These are phyloP conservation scores for Brachyopa scutellaris DNA, from an alignment of 2,888 invertebrate genomes.

Conservation along the genomic window DNA sequence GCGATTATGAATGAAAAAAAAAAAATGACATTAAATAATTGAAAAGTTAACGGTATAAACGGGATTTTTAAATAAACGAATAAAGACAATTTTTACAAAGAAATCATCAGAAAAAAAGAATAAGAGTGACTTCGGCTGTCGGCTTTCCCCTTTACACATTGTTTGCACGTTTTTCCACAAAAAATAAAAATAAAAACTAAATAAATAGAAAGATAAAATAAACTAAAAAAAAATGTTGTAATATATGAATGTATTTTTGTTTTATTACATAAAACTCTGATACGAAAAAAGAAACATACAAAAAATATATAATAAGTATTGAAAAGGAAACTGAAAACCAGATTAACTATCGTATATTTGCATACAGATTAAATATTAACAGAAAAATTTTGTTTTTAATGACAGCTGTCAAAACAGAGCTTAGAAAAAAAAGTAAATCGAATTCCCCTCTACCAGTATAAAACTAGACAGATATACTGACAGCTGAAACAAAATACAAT, in stretches of 20 bases:
- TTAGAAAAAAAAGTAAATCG: too few species aligned
- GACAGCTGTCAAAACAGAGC: too few species aligned
- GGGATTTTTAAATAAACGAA: constrained; percentile 55
- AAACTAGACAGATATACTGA: too few species aligned
- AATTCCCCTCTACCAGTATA: too few species aligned
- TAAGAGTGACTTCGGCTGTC: constrained; percentile 79
- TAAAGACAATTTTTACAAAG: constrained; percentile 39
- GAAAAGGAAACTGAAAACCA: constrained; percentile 56
- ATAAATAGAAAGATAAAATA: constrained; percentile 74
- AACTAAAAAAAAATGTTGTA: constrained; percentile 74
- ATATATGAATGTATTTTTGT: too few species aligned
- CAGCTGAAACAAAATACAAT: too few species aligned
- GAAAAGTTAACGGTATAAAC: constrained; percentile 53
- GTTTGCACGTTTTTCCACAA: constrained; percentile 82
- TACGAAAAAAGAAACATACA: constrained; percentile 19
- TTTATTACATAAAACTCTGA: constrained; percentile 32
- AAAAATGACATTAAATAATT: constrained; percentile 75
- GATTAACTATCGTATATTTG: constrained; percentile 67
- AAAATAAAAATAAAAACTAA: constrained; percentile 32
- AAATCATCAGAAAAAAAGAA: constrained; percentile 62
- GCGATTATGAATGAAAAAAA: constrained; percentile 34
- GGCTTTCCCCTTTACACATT: constrained; percentile 83
- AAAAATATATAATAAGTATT: constrained; percentile 42
- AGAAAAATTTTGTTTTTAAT: too few species aligned
- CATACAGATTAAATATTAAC: too few species aligned